phyloP scores from a whole-genome alignment of 2,113 vertebrate species.

The Prinia subflava region DNA sequence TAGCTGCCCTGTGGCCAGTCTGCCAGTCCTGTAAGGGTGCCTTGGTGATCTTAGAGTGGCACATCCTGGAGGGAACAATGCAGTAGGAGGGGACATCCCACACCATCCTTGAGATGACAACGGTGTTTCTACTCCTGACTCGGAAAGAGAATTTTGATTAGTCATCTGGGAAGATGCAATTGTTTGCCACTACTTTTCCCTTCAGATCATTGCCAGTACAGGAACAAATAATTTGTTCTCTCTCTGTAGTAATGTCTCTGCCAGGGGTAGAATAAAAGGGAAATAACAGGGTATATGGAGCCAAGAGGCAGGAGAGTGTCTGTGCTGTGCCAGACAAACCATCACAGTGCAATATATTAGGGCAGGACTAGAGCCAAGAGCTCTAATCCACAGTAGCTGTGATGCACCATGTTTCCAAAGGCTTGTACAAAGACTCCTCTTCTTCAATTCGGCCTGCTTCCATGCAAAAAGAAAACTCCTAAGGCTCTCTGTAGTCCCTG shows the following conservation, averaged over 20 bases:
- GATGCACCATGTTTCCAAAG: background rate
- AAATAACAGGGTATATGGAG: conserved; percentile 27
- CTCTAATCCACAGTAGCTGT: background rate
- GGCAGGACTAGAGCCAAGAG: background rate
- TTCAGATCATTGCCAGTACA: background rate
- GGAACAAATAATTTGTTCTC: conserved; percentile 31
- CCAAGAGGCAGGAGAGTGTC: background rate
- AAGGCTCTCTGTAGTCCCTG: background rate
- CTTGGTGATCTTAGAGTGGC: background rate
- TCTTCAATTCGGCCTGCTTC: background rate
- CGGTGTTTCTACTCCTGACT: background rate
- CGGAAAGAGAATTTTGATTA: background rate
- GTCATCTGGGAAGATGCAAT: background rate
- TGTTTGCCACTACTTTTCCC: conserved; percentile 3
- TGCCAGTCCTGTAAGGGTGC: background rate
- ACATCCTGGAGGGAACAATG: background rate
- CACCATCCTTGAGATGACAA: background rate
- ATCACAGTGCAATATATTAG: background rate
- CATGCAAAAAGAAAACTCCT: background rate
- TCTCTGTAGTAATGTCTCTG: background rate
- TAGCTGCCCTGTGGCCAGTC: background rate
- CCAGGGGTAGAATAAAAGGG: conserved; percentile 32
- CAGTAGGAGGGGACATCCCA: background rate
- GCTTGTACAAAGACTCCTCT: background rate
- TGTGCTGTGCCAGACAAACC: conserved; percentile 10